phyloP scores from a whole-genome alignment of 2,113 vertebrate species.

The Ammodytes dubius region DNA sequence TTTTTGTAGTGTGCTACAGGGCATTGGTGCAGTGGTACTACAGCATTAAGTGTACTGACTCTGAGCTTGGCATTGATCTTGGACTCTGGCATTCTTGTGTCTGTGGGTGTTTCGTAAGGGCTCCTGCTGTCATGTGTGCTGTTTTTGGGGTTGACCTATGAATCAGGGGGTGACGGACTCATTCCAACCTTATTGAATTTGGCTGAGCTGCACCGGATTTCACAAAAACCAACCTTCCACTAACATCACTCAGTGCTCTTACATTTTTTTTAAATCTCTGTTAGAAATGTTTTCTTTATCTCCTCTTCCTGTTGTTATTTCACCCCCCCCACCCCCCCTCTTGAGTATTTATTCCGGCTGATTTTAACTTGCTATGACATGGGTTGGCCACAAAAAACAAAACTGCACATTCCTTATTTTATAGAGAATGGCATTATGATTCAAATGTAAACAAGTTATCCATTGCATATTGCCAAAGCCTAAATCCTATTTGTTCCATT shows the following conservation, averaged over 20 bases:
- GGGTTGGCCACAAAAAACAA: background rate
- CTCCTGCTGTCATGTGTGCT: slow-evolving; percentile 41
- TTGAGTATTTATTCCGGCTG: background rate
- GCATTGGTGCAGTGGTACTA: background rate
- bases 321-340: background rate
- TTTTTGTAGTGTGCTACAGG: background rate
- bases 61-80: slow-evolving; percentile 50
- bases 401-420: background rate
- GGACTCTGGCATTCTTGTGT: slow-evolving; percentile 29
- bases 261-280: background rate
- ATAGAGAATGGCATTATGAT: background rate
- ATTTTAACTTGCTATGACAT: background rate
- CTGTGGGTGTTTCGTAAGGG: slow-evolving; percentile 32
- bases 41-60: slow-evolving; percentile 9
- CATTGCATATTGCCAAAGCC: background rate
- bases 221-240: background rate
- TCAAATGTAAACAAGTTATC: slow-evolving; percentile 1
- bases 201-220: slow-evolving; percentile 15
- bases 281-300: background rate
- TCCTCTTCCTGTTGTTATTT: background rate
- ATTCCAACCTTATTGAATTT: slow-evolving; percentile 17
- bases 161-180: slow-evolving; percentile 35
- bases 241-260: background rate
- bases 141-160: slow-evolving; percentile 33
- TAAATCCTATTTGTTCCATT: slow-evolving; percentile 1